Base-by-base conservation (phyloP, 1,140 invertebrate species). In the Hermetia illucens region DNA sequence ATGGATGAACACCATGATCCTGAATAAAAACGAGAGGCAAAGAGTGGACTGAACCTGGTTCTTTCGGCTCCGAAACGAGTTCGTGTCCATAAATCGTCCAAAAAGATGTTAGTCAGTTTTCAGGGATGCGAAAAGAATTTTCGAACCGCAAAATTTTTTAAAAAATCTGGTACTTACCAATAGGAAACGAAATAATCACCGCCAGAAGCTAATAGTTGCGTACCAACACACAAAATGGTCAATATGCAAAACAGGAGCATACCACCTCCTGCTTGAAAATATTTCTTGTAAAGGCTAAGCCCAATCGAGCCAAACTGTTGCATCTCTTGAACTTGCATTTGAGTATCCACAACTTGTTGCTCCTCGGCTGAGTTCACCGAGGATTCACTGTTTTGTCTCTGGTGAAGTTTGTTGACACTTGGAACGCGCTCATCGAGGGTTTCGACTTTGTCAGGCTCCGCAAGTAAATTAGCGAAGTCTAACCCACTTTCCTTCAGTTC, bases 121-220 rank as follows among this genome's bases (percentile, higher is more conserved):
- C n/a, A n/a, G n/a, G n/a, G n/a, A n/a, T n/a, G n/a, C n/a, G n/a
- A n/a, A n/a, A n/a, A n/a, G n/a, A n/a, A n/a, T n/a, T n/a, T n/a
- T n/a, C n/a, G n/a, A n/a, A n/a, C 13, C 24, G 24, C 24, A 27
- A 27, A 27, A 27, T 27, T 27, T 27, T 27, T 27, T 27, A 8
- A 27, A 27, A 13, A 27, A 27, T 27, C 32, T 15, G 42, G 34
- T 40, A 41, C 61, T 65, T 45, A 76, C 77, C 78, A 82, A 48
- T 68, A 77, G 3, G 73, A 69, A 1, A 79, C 55, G 55, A 77
- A 76, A 50, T 75, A 78, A 47, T 82, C 78, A 6, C 69, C 67
- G n/a, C 69, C 69, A 42, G 77, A 82, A 21, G 67, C 72, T 17
- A 70, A 49, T 13, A 72, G 50, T 56, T 83, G 80, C 10, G 75